Conservation (phyloP, 2,797 vertebrate genomes). For the Notolabrus celidotus region DNA sequence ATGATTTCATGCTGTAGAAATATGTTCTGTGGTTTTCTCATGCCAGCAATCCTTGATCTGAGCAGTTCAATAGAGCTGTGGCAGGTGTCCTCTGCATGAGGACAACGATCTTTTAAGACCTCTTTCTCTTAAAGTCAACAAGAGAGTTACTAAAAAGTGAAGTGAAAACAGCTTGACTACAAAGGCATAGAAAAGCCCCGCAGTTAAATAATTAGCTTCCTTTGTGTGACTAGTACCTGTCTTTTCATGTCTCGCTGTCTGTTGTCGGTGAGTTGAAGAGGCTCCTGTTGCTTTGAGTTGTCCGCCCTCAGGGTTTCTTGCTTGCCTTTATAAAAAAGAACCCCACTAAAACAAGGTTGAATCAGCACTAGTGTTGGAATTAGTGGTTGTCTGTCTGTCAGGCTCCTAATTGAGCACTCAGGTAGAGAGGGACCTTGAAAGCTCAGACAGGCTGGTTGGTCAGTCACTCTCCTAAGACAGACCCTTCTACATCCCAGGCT, state of each 20-base stretch:
- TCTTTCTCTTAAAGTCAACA: conserved; percentile 55
- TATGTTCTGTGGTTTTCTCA: conserved; percentile 1
- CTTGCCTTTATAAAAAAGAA: conserved; percentile 11
- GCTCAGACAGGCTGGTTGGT: conserved; percentile 45
- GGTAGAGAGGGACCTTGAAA: conserved; percentile 51
- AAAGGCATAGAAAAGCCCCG: conserved; percentile 53
- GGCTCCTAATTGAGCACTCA: conserved; percentile 71
- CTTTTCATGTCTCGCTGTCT: conserved; percentile 53
- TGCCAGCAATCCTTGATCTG: conserved; percentile 3
- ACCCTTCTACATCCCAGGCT: conserved; percentile 32
- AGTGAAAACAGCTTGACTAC: conserved; percentile 48
- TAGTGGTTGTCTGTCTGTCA: conserved; percentile 34
- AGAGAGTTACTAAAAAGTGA: conserved; percentile 55
- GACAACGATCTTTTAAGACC: conserved; percentile 30
- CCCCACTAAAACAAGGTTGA: conserved; percentile 27
- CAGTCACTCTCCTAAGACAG: conserved; percentile 38
- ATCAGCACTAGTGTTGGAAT: conserved; percentile 38
- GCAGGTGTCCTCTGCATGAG: conserved; percentile 39
- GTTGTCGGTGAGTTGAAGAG: conserved; percentile 51
- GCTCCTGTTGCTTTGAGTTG: conserved; percentile 42
- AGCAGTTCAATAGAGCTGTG: conserved; percentile 5
- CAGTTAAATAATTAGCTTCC: conserved; percentile 56
- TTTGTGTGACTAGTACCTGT: conserved; percentile 62
- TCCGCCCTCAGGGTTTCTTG: conserved; percentile 44
- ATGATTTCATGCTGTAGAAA: conserved; percentile 24